A percentile compares a stretch with the other conserved stretches of the same genome.
phyloP scores from a whole-genome alignment of 2,113 vertebrate genomes.

The Ailurus styani region DNA sequence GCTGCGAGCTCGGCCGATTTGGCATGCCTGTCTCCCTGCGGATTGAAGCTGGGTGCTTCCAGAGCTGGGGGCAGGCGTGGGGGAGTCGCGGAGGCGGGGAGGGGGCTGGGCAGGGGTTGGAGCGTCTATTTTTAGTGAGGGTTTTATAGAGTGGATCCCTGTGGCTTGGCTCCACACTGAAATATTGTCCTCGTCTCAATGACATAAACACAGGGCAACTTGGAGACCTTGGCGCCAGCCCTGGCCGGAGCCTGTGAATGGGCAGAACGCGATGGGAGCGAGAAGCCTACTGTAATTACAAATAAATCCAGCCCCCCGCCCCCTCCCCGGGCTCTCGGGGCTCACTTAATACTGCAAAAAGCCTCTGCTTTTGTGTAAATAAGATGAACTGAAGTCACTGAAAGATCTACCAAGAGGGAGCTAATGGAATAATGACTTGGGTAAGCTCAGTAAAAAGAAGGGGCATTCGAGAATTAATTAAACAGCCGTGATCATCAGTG shows the following conservation, averaged over 20 bases:
- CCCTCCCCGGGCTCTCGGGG: constrained; percentile 74
- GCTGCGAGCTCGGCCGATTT: constrained; percentile 81
- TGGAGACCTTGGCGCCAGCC: constrained; percentile 88
- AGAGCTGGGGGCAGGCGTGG: constrained; percentile 29
- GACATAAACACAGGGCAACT: constrained; percentile 89
- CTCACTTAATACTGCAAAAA: constrained; percentile 79
- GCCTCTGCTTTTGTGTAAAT: constrained; percentile 78
- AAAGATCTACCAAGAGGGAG: constrained; percentile 79
- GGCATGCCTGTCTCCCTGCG: constrained; percentile 78
- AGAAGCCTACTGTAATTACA: constrained; percentile 82
- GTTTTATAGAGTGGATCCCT: constrained; percentile 91
- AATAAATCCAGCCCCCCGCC: constrained; percentile 71
- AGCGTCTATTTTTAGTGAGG: constrained; percentile 88
- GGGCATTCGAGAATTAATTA: constrained; percentile 8
- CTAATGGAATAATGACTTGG: constrained; percentile 77
- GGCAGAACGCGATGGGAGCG: constrained; percentile 78
- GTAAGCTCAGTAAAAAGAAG: constrained; percentile 69
- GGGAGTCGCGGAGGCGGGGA: constrained; percentile 56
- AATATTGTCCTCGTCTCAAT: constrained; percentile 90
- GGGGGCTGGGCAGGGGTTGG: constrained; percentile 78
- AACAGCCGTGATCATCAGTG: background rate
- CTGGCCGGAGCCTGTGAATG: constrained; percentile 87
- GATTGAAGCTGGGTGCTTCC: constrained; percentile 58
- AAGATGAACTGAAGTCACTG: constrained; percentile 75
- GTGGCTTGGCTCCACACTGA: constrained; percentile 89